Evolutionary conservation across 1,140 invertebrate species (phyloP), one percentile per base, ranked within the genome.

Genomic region (Batillaria attramentaria): DNA sequence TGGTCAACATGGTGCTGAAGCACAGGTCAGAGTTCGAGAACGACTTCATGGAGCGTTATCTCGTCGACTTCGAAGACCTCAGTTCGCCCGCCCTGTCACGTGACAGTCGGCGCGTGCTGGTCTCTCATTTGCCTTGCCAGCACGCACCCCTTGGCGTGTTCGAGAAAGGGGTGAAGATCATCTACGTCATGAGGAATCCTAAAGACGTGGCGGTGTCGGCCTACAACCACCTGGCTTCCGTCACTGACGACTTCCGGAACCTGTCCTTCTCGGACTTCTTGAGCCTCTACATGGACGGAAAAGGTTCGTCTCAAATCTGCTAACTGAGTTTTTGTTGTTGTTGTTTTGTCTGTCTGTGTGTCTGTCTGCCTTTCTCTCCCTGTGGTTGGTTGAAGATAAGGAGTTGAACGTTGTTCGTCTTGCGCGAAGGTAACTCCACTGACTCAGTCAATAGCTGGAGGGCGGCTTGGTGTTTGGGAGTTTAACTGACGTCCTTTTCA

Each of bases 171-270:
- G 83, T 82, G 33, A 87, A 86, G 66, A 85, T 84, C 18, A 20
- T 87, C 0, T 83, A 85, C 46, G 50, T 85, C 4, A 24, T 85
- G 2, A 78, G 86, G 24, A 87, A 87, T 76, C 86, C 86, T 0
- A 87, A 86, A 80, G 86, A 87, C 50, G 84, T 85, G 2, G 82
- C 70, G 13, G 86, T 87, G 4, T 86, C 84, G 20, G 84, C 82
- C 60, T 87, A 83, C 68, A 81, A 84, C 54, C 85, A 87, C 42
- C 81, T 80, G 42, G 70, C 31, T n/a, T 82, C 80, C 20, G 57
- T 84, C n/a, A 41, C 31, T 24, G 72, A 81, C 5, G 69, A 72
- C 69, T 72, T 72, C 39, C 69, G 69, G 8, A 8, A 4, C 24
- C n/a, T 72, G 0, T 72, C 69, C 39, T 72, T 72, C 39, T 43